Evolutionary conservation across 2,113 vertebrate species (phyloP).

Genomic region (Lonchura striata): DNA sequence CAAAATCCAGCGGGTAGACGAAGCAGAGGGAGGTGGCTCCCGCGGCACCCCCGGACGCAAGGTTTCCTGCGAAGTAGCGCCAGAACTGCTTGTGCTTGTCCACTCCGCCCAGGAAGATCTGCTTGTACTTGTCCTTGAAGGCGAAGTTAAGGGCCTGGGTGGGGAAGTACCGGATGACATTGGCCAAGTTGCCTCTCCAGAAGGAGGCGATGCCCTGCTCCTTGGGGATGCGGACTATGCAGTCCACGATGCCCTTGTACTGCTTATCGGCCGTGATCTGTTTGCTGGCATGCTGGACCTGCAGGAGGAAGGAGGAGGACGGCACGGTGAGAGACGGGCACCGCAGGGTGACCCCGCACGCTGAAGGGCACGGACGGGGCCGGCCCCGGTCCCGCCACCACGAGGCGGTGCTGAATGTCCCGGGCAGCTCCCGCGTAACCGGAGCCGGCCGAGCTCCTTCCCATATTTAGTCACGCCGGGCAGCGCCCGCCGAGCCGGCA

Average conservation of each 20-base stretch:
- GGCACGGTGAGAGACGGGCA: not conserved
- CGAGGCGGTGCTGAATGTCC: not conserved
- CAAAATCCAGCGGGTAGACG: slow-evolving; percentile 97
- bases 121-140: slow-evolving; percentile 99
- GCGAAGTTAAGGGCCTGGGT: slow-evolving; percentile 99
- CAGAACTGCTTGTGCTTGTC: slow-evolving; percentile 97
- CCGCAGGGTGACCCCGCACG: not conserved
- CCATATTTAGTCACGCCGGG: slow-evolving; percentile 37
- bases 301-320: not conserved
- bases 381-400: not conserved
- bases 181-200: slow-evolving; percentile 99
- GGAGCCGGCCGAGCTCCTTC: slow-evolving; percentile 29
- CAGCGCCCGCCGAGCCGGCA: not conserved
- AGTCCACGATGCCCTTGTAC: slow-evolving; percentile 98
- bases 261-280: slow-evolving; percentile 92
- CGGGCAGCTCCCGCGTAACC: slow-evolving; percentile 19
- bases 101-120: slow-evolving; percentile 97
- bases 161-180: slow-evolving; percentile 98
- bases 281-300: slow-evolving; percentile 99
- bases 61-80: slow-evolving; percentile 96
- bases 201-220: slow-evolving; percentile 95
- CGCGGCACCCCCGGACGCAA: slow-evolving; percentile 93
- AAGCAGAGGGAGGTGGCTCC: slow-evolving; percentile 98
- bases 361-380: not conserved
- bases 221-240: slow-evolving; percentile 92